Evolutionary conservation across 1,140 invertebrate species (phyloP).

Genomic region (Neotoxoptera formosana): DNA sequence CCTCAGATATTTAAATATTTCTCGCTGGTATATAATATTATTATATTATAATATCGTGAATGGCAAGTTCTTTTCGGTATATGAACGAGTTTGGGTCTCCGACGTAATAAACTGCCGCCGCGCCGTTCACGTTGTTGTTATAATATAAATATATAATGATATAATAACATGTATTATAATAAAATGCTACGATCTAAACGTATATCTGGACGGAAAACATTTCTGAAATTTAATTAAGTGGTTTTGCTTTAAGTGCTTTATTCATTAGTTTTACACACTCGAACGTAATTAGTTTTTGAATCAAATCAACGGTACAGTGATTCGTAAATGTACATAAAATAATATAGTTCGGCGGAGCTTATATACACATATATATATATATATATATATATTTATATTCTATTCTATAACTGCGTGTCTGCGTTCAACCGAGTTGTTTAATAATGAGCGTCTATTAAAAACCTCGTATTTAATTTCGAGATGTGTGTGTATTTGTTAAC

Average conservation of each 20-base stretch:
- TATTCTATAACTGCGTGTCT: neutral
- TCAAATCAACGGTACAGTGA: neutral
- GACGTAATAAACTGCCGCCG: neutral
- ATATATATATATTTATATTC: neutral
- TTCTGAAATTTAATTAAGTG: conserved; percentile 21
- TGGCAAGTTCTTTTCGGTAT: neutral
- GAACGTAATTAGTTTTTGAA: conserved; percentile 2
- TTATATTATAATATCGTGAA: neutral
- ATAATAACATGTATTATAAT: neutral
- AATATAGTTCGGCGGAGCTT: neutral
- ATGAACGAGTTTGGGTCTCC: neutral
- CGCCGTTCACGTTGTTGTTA: neutral
- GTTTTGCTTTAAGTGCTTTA: conserved; percentile 14
- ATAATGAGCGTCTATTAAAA: neutral
- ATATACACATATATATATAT: neutral
- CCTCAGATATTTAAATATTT: neutral
- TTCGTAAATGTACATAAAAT: neutral
- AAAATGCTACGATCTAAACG: neutral
- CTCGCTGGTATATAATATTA: neutral
- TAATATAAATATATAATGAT: neutral
- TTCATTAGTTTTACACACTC: neutral
- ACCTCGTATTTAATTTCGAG: neutral
- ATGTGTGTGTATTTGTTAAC: neutral
- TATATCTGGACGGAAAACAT: neutral
- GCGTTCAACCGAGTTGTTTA: neutral